phyloP scores from a whole-genome alignment of 1,140 invertebrate species.

The Triops cancriformis region DNA sequence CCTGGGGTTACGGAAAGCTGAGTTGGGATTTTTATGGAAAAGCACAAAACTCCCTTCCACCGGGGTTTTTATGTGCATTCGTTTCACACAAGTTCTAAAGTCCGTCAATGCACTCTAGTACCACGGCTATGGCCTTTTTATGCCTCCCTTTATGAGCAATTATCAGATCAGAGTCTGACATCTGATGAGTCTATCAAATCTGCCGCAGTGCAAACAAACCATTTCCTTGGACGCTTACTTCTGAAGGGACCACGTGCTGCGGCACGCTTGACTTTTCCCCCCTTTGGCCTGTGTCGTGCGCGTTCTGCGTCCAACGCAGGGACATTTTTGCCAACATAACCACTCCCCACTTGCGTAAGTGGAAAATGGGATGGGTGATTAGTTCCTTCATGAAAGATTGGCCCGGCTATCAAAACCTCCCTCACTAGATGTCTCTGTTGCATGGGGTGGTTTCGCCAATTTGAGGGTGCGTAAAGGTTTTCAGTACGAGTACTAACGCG shows the following conservation, averaged over 20 bases:
- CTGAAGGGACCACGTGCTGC: neutral
- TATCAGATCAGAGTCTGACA: neutral
- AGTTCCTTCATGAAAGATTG: neutral
- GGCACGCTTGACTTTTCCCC: neutral
- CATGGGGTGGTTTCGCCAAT: no score
- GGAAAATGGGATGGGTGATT: neutral
- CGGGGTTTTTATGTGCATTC: neutral
- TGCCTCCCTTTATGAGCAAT: conserved; percentile 8
- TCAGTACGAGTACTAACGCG: neutral
- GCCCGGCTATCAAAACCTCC: neutral
- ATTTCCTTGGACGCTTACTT: conserved; percentile 8
- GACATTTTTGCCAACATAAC: neutral
- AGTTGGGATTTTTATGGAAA: neutral
- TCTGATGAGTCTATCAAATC: conserved; percentile 10
- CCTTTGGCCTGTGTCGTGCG: neutral
- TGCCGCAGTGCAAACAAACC: conserved; percentile 12
- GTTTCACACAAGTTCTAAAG: conserved; percentile 3
- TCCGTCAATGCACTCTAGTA: neutral
- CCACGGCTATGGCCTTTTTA: neutral
- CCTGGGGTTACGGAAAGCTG: neutral
- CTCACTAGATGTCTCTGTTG: no score
- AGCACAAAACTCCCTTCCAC: neutral
- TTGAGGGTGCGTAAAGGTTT: no score
- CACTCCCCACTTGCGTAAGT: neutral
- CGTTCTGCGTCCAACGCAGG: neutral